phyloP scores from a whole-genome alignment of 2,113 vertebrate species.

The Sapajus apella region DNA sequence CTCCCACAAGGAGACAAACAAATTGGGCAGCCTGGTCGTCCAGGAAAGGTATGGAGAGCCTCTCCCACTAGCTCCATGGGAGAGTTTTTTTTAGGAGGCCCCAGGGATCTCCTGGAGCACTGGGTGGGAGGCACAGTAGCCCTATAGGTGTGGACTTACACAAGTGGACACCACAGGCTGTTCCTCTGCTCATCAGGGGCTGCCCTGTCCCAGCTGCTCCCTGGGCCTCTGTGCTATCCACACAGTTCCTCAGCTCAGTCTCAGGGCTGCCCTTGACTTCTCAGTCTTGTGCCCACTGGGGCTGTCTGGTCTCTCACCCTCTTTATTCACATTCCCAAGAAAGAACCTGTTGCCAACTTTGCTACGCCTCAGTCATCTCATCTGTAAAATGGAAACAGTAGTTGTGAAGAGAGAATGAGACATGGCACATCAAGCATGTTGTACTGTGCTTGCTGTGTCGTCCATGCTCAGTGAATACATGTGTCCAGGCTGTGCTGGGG shows the following conservation, averaged over 20 bases:
- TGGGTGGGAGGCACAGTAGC: background rate
- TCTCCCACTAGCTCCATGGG: background rate
- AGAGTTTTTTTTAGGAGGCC: background rate
- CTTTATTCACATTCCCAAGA: background rate
- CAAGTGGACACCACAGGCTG: fast-evolving
- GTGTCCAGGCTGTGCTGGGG: background rate
- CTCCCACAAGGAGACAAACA: background rate
- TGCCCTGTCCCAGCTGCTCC: background rate
- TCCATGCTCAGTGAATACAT: background rate
- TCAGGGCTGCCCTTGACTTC: background rate
- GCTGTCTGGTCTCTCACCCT: background rate
- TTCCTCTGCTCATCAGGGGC: background rate
- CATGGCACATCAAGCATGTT: fast-evolving
- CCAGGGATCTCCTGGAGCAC: background rate
- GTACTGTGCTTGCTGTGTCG: too few species aligned
- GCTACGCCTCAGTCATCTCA: background rate
- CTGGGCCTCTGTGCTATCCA: background rate
- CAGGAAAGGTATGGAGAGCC: background rate
- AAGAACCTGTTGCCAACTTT: background rate
- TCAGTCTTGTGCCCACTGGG: background rate
- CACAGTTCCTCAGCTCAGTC: background rate
- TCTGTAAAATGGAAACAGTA: background rate
- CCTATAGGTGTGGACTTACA: background rate
- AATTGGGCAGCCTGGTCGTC: background rate
- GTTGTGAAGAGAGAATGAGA: background rate